Evolutionary conservation across 2,113 vertebrate genomes (phyloP).

Genomic region (Sprattus sprattus): DNA sequence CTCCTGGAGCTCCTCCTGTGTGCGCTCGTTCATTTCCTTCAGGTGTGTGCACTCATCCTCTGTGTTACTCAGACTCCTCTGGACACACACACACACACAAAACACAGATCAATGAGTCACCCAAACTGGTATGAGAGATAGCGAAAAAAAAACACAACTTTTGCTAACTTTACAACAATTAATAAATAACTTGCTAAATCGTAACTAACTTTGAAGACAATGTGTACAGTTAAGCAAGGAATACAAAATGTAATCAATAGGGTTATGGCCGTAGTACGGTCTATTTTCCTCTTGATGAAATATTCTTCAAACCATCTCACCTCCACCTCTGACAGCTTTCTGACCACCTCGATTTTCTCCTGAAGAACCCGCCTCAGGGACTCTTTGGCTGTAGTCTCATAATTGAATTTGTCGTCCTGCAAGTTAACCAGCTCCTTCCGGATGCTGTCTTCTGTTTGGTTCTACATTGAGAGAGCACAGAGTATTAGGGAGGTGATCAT

Average conservation of each 20-base stretch:
- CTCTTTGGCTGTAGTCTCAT: conserved; percentile 98
- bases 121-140: not conserved
- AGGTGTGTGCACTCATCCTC: conserved; percentile 99
- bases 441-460: conserved; percentile 94
- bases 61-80: conserved; percentile 95
- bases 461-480: conserved; percentile 65
- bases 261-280: too few species aligned
- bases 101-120: not conserved
- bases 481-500: not conserved
- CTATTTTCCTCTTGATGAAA: too few species aligned
- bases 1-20: conserved; percentile 93
- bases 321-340: conserved; percentile 98
- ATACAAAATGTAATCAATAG: too few species aligned
- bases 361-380: conserved; percentile 97
- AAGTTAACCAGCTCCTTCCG: conserved; percentile 93
- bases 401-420: conserved; percentile 98
- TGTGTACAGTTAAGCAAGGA: not conserved
- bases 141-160: too few species aligned
- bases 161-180: not conserved
- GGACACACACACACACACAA: conserved; percentile 32
- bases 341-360: conserved; percentile 98
- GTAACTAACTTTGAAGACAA: not conserved
- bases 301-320: conserved; percentile 60
- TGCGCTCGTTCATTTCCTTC: conserved; percentile 95
- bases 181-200: not conserved